Evolutionary conservation across 1,140 invertebrate genomes (phyloP).

Genomic region (Sinonovacula constricta): DNA sequence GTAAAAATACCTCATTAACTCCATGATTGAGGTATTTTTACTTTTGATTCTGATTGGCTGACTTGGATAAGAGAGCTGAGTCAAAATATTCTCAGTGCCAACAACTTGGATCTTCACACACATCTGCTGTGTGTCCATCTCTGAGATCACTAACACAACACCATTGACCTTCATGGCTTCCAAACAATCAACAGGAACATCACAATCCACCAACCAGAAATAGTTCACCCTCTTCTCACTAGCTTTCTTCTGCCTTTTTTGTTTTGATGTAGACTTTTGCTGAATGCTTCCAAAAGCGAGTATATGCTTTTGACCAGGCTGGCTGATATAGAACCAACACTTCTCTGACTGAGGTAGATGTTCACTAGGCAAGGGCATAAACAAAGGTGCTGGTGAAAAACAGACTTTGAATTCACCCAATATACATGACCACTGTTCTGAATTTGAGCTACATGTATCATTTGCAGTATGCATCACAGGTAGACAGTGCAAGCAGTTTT

Average conservation of each 20-base stretch:
- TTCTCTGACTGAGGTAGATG: conserved; percentile 50
- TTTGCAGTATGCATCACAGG: conserved; percentile 24
- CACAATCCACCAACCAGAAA: conserved; percentile 58
- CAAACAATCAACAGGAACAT: conserved; percentile 39
- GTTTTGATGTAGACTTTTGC: not conserved
- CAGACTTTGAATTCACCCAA: conserved; percentile 62
- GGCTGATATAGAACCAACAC: conserved; percentile 76
- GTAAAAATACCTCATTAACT: conserved; percentile 68
- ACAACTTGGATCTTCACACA: conserved; percentile 55
- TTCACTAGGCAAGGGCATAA: conserved; percentile 31
- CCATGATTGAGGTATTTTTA: conserved; percentile 50
- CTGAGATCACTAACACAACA: conserved; percentile 54
- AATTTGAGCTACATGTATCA: conserved; percentile 35
- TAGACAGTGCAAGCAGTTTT: conserved; percentile 55
- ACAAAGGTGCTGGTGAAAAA: conserved; percentile 33
- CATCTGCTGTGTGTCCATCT: conserved; percentile 33
- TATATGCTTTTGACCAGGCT: conserved; percentile 41
- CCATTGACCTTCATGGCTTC: conserved; percentile 49
- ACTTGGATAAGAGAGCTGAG: conserved; percentile 60
- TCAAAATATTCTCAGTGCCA: conserved; percentile 52
- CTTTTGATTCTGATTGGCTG: conserved; percentile 55
- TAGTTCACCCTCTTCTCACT: not conserved
- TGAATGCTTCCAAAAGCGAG: not conserved
- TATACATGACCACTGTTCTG: conserved; percentile 57
- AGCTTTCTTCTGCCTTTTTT: not conserved